A percentile compares a stretch with the other conserved stretches of the same genome.
These are phyloP conservation scores for Hylaea fasciaria DNA, from an alignment of 2,888 invertebrate genomes.

Conservation along the genomic window DNA sequence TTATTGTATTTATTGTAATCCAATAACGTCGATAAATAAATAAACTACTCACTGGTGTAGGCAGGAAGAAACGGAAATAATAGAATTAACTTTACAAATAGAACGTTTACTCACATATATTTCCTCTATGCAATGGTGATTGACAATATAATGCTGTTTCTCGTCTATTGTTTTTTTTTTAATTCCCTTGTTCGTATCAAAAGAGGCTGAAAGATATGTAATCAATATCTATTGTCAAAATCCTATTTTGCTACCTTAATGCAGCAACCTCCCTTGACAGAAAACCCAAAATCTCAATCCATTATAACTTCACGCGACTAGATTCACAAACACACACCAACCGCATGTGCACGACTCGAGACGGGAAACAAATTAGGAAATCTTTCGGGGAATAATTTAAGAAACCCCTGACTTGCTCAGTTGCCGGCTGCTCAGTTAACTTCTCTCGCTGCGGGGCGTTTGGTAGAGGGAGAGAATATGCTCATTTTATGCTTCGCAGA, in stretches of 20 bases:
- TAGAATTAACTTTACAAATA: no score
- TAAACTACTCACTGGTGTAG: no score
- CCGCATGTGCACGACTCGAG: slow-evolving; percentile 66
- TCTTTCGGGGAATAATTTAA: slow-evolving; percentile 83
- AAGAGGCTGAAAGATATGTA: no score
- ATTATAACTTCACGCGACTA: not conserved
- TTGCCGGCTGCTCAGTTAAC: slow-evolving; percentile 57
- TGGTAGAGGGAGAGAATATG: slow-evolving; percentile 51
- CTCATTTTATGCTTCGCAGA: slow-evolving; percentile 26
- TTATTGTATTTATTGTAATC: not conserved
- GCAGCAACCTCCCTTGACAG: not conserved
- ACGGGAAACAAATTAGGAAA: slow-evolving; percentile 82
- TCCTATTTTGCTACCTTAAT: not conserved
- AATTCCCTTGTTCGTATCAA: no score
- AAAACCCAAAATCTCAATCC: not conserved
- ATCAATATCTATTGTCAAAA: no score
- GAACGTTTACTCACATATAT: no score
- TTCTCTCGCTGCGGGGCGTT: slow-evolving; percentile 60
- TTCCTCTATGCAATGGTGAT: no score
- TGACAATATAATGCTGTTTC: no score
- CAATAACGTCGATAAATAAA: no score
- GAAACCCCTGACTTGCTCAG: slow-evolving; percentile 57
- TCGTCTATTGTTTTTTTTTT: no score
- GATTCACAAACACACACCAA: slow-evolving; percentile 35
- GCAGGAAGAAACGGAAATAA: no score